Evolutionary conservation across 2,797 vertebrate genomes (phyloP).

Genomic region (Alectoris magna): DNA sequence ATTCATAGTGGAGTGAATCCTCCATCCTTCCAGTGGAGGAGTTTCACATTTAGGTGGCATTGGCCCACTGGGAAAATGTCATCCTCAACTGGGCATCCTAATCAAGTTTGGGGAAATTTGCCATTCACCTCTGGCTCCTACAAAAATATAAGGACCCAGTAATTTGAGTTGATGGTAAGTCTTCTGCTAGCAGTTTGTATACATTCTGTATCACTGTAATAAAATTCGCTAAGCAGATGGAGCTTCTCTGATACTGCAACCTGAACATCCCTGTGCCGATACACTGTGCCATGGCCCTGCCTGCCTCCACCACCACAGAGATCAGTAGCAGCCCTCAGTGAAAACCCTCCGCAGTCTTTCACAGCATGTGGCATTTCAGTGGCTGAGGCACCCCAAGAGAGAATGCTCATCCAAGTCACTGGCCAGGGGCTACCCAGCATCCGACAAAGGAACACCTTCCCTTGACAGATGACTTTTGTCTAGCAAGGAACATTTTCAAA

Average conservation of each 20-base stretch:
- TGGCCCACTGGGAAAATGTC: not conserved
- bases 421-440: no score
- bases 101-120: constrained; percentile 2
- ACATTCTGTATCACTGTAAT: constrained; percentile 64
- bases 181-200: constrained; percentile 62
- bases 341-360: not conserved
- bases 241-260: constrained; percentile 48
- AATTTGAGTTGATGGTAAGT: constrained; percentile 48
- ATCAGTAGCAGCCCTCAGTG: not conserved
- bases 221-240: constrained; percentile 76
- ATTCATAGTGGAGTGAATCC: no score
- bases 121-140: constrained; percentile 39
- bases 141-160: constrained; percentile 42
- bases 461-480: no score
- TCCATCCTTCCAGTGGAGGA: not conserved
- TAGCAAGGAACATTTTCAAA: no score
- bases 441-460: no score
- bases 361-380: rapidly evolving
- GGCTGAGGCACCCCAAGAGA: not conserved
- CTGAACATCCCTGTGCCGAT: constrained; percentile 51
- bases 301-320: constrained; percentile 21
- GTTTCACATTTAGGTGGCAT: not conserved
- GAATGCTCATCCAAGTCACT: not conserved
- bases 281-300: constrained; percentile 9
- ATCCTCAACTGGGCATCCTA: not conserved